Evolutionary conservation across 2,888 invertebrate species (phyloP).

Genomic region (Leucophenga maculata): DNA sequence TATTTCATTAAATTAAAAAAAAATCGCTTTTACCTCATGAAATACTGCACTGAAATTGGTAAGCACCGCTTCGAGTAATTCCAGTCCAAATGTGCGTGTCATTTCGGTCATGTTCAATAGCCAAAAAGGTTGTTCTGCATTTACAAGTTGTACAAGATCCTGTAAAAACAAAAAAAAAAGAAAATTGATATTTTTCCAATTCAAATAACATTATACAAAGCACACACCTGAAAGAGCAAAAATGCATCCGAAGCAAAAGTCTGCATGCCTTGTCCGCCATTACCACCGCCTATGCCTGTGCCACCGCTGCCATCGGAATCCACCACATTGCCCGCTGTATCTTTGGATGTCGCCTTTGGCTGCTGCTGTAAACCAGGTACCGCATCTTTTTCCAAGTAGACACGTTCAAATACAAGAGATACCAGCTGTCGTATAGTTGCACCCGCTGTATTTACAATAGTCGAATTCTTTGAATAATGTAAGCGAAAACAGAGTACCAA

Average conservation of each 20-base stretch:
- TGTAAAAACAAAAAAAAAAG: too few species aligned
- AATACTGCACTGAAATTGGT: constrained; percentile 89
- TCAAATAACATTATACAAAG: too few species aligned
- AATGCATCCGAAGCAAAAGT: constrained; percentile 95
- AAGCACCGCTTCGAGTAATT: constrained; percentile 93
- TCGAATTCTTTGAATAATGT: constrained; percentile 94
- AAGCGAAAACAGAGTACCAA: constrained; percentile 95
- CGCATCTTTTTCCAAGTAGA: constrained; percentile 71
- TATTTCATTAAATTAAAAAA: background rate
- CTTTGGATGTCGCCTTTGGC: constrained; percentile 38
- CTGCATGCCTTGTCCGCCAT: constrained; percentile 77
- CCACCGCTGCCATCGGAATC: constrained; percentile 38
- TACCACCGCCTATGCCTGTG: constrained; percentile 45
- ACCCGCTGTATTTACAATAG: constrained; percentile 96
- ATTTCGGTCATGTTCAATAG: constrained; percentile 96
- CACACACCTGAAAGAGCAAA: constrained; percentile 93
- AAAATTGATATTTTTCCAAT: too few species aligned
- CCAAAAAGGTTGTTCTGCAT: constrained; percentile 97
- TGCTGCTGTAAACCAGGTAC: constrained; percentile 53
- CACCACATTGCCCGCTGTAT: constrained; percentile 40
- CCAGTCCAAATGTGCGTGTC: constrained; percentile 96
- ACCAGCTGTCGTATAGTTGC: constrained; percentile 97
- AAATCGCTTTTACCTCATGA: constrained; percentile 78
- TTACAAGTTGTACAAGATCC: constrained; percentile 96
- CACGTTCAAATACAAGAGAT: constrained; percentile 91